Conservation (phyloP, 2,113 vertebrate species). For the Opisthocomus hoazin region DNA sequence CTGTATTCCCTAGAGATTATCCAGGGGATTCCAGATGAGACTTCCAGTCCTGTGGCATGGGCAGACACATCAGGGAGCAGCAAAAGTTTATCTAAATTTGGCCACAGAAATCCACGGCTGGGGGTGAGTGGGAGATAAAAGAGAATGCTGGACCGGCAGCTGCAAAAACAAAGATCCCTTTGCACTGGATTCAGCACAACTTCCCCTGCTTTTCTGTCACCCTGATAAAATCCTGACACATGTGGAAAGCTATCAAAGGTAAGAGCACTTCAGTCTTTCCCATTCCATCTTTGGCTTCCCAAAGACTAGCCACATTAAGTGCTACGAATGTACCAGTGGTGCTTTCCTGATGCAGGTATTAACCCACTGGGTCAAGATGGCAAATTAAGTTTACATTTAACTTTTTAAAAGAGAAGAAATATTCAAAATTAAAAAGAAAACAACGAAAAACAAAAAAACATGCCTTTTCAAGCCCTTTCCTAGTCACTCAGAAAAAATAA, state of each 20-base stretch:
- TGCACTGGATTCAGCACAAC: neutral
- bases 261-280: neutral
- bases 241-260: neutral
- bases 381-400: neutral
- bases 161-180: neutral
- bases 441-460: fast-evolving
- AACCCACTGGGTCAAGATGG: neutral
- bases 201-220: neutral
- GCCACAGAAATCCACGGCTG: neutral
- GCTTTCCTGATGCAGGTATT: neutral
- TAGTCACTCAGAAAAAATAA: neutral
- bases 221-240: neutral
- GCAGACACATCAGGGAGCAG: neutral
- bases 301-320: neutral
- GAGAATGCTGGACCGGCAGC: neutral
- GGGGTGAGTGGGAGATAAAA: neutral
- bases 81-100: constrained; percentile 42
- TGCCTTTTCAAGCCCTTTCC: neutral
- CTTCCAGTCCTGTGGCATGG: neutral
- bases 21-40: neutral
- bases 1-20: neutral
- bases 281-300: neutral
- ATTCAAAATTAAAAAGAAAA: neutral
- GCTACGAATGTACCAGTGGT: neutral
- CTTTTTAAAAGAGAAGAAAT: neutral